Conservation (phyloP, 2,888 invertebrate genomes). For the Cryptophagus acutangulus region DNA sequence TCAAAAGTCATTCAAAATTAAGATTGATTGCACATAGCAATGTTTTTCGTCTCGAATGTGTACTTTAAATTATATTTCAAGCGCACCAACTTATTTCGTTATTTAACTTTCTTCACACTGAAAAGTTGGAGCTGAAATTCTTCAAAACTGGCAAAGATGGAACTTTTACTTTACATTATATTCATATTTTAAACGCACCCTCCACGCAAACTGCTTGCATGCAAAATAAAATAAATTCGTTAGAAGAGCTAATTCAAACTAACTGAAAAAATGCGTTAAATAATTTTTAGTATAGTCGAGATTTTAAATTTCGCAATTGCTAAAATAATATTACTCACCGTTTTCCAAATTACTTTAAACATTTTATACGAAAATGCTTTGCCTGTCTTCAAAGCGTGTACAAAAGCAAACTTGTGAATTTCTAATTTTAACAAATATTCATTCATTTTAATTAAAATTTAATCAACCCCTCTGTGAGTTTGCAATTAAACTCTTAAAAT, state of each 20-base stretch:
- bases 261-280: too few relatives aligned
- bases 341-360: slow-evolving; percentile 2
- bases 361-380: slow-evolving; percentile 1
- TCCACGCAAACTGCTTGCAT: too few relatives aligned
- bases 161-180: too few relatives aligned
- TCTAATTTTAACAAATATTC: slow-evolving; percentile 49
- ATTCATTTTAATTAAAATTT: slow-evolving; percentile 50
- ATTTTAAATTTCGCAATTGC: too few relatives aligned
- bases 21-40: slow-evolving; percentile 45
- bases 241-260: too few relatives aligned
- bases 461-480: slow-evolving; percentile 45
- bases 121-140: too few relatives aligned
- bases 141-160: too few relatives aligned
- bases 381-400: slow-evolving; percentile 7
- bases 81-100: slow-evolving; percentile 37
- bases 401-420: slow-evolving; percentile 34
- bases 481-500: slow-evolving; percentile 45
- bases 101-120: slow-evolving; percentile 42
- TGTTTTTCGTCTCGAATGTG: slow-evolving; percentile 40
- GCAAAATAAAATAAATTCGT: too few relatives aligned
- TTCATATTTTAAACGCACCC: too few relatives aligned
- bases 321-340: too few relatives aligned
- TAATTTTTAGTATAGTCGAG: too few relatives aligned
- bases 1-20: slow-evolving; percentile 44
- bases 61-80: slow-evolving; percentile 38